These are phyloP conservation scores for Archilochus colubris DNA, from an alignment of 2,113 vertebrate species.

Conservation along the genomic window DNA sequence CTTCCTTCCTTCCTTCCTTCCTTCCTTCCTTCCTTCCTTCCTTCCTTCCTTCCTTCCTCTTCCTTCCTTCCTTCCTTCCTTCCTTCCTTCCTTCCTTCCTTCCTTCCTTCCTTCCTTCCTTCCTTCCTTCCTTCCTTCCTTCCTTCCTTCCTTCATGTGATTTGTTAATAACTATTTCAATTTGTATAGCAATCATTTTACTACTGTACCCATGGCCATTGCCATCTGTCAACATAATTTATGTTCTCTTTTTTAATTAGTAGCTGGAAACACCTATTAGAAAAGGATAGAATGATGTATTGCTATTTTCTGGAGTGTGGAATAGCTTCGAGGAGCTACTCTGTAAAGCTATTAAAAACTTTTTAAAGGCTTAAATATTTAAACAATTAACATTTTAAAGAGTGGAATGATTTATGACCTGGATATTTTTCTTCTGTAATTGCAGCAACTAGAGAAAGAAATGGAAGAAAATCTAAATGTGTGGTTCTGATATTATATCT, in stretches of 20 bases:
- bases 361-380: neutral
- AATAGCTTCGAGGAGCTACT: neutral
- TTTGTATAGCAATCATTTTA: neutral
- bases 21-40: too few relatives aligned
- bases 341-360: neutral
- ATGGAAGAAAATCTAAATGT: neutral
- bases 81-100: too few relatives aligned
- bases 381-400: neutral
- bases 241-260: constrained; percentile 32
- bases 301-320: neutral
- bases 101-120: too few relatives aligned
- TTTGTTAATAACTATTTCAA: constrained; percentile 20
- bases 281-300: neutral
- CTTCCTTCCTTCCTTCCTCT: too few relatives aligned
- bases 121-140: too few relatives aligned
- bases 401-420: neutral
- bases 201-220: neutral
- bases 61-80: too few relatives aligned
- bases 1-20: too few relatives aligned
- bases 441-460: neutral
- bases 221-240: neutral
- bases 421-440: constrained; percentile 1
- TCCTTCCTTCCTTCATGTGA: neutral
- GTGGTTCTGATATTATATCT: neutral
- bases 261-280: neutral